A percentile compares a stretch with the other conserved stretches of the same genome.
phyloP scores from a whole-genome alignment of 1,140 invertebrate species.

The Oscheius sp. region DNA sequence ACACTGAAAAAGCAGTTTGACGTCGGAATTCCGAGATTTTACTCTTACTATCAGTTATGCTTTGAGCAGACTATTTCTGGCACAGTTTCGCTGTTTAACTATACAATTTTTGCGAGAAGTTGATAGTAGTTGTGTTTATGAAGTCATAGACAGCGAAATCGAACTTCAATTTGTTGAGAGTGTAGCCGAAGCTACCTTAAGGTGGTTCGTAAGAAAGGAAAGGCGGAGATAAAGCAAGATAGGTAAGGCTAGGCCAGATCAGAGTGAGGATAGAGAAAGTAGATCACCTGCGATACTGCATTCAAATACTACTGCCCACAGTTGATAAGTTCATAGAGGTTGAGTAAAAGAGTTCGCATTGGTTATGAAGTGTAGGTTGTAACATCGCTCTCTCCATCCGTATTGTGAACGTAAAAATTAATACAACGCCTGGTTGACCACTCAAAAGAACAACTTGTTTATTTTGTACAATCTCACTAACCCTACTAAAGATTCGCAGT shows the following conservation, averaged over 20 bases:
- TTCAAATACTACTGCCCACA: neutral
- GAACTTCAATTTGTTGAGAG: neutral
- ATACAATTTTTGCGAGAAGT: neutral
- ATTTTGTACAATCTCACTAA: too few species aligned
- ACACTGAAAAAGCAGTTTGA: neutral
- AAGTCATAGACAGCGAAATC: neutral
- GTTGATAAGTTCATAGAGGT: neutral
- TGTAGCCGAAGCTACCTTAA: slow-evolving; percentile 8
- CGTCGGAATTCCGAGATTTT: too few species aligned
- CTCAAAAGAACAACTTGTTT: too few species aligned
- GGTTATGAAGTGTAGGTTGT: slow-evolving; percentile 8
- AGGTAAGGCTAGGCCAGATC: neutral
- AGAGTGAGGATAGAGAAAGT: neutral
- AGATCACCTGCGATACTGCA: neutral
- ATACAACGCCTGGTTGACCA: slow-evolving; percentile 9
- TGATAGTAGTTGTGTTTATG: slow-evolving; percentile 13
- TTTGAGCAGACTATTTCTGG: neutral
- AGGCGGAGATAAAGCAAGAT: neutral
- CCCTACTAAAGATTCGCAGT: slow-evolving; percentile 17
- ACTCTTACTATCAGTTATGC: neutral
- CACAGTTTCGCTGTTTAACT: neutral
- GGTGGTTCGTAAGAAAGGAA: neutral
- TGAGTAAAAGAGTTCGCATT: slow-evolving; percentile 7
- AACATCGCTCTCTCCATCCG: slow-evolving; percentile 15
- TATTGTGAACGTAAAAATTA: slow-evolving; percentile 1